These are phyloP conservation scores for Siphonodentalium dalli DNA, from an alignment of 2,888 invertebrate species.

Conservation along the genomic window DNA sequence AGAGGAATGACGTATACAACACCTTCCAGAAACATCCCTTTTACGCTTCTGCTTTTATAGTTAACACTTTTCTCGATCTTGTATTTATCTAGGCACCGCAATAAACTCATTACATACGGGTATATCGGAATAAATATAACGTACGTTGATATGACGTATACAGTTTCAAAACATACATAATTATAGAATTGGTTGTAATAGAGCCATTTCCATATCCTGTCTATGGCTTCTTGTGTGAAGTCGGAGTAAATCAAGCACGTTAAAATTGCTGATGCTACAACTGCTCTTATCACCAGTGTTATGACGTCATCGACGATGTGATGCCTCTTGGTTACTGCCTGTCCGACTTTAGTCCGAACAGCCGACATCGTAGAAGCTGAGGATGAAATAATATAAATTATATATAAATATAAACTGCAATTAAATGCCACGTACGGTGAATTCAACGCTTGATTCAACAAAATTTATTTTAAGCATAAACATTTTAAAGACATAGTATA, in stretches of 20 bases:
- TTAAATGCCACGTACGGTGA: no score
- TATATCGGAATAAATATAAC: conserved; percentile 35
- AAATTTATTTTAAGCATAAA: no score
- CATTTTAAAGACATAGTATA: no score
- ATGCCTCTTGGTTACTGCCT: no score
- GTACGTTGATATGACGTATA: conserved; percentile 43
- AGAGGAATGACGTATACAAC: conserved; percentile 46
- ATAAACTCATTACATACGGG: conserved; percentile 36
- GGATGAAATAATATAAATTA: no score
- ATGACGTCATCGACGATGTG: no score
- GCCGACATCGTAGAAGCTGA: no score
- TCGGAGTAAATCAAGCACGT: background rate
- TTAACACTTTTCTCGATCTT: conserved; percentile 41
- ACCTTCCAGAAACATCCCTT: conserved; percentile 28
- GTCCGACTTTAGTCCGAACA: no score
- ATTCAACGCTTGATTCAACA: no score
- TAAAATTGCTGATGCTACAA: no score
- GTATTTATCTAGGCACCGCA: conserved; percentile 39
- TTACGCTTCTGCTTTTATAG: conserved; percentile 29
- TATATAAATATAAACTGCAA: no score
- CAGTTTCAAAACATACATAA: conserved; percentile 56
- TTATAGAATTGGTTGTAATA: conserved; percentile 35
- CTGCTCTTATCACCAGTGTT: no score
- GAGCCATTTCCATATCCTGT: conserved; percentile 34
- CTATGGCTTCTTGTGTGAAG: conserved; percentile 11